Evolutionary conservation across 2,888 invertebrate species (phyloP).

Genomic region (Agrilus mali): DNA sequence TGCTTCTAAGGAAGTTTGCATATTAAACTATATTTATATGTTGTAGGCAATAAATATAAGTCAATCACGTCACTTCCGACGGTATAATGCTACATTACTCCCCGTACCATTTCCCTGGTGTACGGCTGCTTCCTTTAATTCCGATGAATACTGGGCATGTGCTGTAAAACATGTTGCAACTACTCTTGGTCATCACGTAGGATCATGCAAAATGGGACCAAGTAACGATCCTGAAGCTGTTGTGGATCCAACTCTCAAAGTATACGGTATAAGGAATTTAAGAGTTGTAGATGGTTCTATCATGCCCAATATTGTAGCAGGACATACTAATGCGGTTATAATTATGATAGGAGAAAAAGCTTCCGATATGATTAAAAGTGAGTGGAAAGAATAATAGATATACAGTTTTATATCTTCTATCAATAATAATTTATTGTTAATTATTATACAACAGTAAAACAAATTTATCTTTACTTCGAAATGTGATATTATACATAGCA

Average conservation of each 20-base stretch:
- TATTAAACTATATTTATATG: no score
- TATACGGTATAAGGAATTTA: slow-evolving; percentile 39
- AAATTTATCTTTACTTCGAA: no score
- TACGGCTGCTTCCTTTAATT: slow-evolving; percentile 43
- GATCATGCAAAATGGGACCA: slow-evolving; percentile 40
- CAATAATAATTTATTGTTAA: no score
- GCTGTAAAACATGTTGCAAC: slow-evolving; percentile 56
- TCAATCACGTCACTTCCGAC: no score
- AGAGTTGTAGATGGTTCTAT: slow-evolving; percentile 47
- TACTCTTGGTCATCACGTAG: slow-evolving; percentile 55
- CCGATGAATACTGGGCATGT: slow-evolving; percentile 64
- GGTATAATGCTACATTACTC: slow-evolving; percentile 36
- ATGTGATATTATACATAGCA: no score
- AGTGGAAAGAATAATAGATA: slow-evolving; percentile 21
- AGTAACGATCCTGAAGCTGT: slow-evolving; percentile 31
- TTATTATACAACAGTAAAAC: no score
- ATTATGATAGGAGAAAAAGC: slow-evolving; percentile 49
- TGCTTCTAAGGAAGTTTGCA: no score
- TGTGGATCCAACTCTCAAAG: slow-evolving; percentile 35
- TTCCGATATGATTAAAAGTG: slow-evolving; percentile 39
- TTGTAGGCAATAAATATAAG: no score
- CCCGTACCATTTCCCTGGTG: slow-evolving; percentile 56
- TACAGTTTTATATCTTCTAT: no score
- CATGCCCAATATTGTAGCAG: slow-evolving; percentile 43
- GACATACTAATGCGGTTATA: slow-evolving; percentile 43